Conservation (phyloP, 1,140 invertebrate species). For the Dufourea novaeangliae region DNA sequence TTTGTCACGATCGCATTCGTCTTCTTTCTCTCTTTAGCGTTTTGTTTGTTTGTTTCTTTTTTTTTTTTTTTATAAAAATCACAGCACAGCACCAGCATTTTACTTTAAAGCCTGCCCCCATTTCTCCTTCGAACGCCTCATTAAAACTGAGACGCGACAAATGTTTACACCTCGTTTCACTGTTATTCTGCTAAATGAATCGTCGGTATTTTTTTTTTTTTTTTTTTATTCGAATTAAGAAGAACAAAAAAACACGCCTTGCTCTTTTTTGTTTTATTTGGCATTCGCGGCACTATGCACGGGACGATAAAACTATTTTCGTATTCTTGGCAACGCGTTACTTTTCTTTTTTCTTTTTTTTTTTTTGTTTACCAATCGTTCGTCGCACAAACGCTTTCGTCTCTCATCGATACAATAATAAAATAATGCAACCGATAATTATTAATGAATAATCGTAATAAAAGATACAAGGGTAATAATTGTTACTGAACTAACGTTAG, state of each 20-base stretch:
- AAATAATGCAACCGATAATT: slow-evolving; percentile 70
- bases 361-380: slow-evolving; percentile 50
- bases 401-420: slow-evolving; percentile 65
- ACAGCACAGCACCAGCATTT: slow-evolving; percentile 79
- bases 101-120: slow-evolving; percentile 75
- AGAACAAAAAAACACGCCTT: slow-evolving; percentile 42
- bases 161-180: slow-evolving; percentile 14
- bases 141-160: slow-evolving; percentile 74
- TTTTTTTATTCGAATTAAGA: slow-evolving; percentile 36
- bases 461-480: slow-evolving; percentile 68
- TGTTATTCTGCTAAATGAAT: slow-evolving; percentile 52
- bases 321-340: slow-evolving; percentile 40
- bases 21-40: slow-evolving; percentile 36
- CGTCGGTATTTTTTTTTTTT: slow-evolving; percentile 33
- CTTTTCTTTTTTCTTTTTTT: no score
- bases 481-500: slow-evolving; percentile 75
- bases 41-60: slow-evolving; percentile 39
- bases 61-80: slow-evolving; percentile 76
- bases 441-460: slow-evolving; percentile 71
- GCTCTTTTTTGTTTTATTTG: slow-evolving; percentile 70
- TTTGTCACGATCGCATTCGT: slow-evolving; percentile 53
- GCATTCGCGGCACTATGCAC: slow-evolving; percentile 71
- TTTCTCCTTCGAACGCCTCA: slow-evolving; percentile 70
- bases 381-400: slow-evolving; percentile 41
- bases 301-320: slow-evolving; percentile 60